Base-by-base conservation (phyloP, 1,140 invertebrate genomes). In the Drosophila persimilis region DNA sequence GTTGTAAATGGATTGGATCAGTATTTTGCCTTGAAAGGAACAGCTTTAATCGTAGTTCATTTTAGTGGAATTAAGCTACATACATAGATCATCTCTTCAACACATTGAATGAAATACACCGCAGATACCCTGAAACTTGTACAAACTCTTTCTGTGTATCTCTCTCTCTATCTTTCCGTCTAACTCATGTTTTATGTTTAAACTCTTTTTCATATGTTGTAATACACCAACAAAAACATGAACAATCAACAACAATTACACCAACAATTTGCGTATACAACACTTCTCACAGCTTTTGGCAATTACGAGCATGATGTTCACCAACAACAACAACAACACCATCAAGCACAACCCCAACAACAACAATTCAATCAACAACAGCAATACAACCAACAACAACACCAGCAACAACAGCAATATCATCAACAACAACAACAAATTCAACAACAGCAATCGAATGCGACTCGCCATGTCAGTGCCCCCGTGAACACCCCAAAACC, bases 401-500 rank as follows among this genome's bases (percentile, higher is more conserved):
- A 76, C 39, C 73, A 81, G 6, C 75, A 80, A 11, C 70, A 89
- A 5, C 78, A 79, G 5, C 80, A 86, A 11, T 70, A 86, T 0
- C 73, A 80, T 0, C 72, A 71, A 6, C 89, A 89, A 7, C 78
- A 84, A 35, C 71, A 80, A 62, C 73, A 74, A 31, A 52, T 67
- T 43, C 50, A 66, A 52, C 85, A 73, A 59, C 81, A 71, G 63
- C 88, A 77, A 76, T 77, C 74, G 66, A 71, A 56, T 50, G 61
- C 77, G 47, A 90, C 90, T 57, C 94, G 95, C 70, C 95, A 95
- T 90, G 95, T 96, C 63, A 89, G 92, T 53, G 95, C 95, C 58
- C 95, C 96, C 63, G 93, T 96, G 59, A 92, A 94, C 64, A 93
- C 95, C 22, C 95, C 96, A 52, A 94, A 95, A 91, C 94, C 94